Base-by-base conservation (phyloP, 2,888 invertebrate species). In the Sinodicranocentrus sp. region DNA sequence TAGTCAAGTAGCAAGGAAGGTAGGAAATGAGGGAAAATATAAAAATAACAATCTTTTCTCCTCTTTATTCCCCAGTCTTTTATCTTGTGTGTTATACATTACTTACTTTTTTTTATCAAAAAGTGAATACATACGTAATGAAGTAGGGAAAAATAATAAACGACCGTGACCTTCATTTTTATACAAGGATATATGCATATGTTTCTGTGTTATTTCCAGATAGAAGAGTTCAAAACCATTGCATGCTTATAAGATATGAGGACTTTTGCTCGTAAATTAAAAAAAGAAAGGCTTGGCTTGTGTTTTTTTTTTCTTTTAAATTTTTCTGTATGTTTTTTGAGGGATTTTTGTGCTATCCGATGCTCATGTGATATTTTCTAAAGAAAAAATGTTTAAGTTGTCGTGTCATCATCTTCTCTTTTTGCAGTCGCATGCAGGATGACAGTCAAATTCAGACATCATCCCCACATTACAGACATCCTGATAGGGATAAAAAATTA, bases 121-220 rank as follows among this genome's bases (percentile, higher is more conserved):
- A n/a, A n/a, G n/a, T n/a, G n/a, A 33, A 33, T 33, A 10, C 33
- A 33, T 48, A 48, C 39, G 39, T 13, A 39, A 39, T 39, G 13
- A 39, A 13, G 13, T 8, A 8, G 39, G 8, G 6, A 39, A 33
- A 59, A 48, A 63, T 52, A 28, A 75, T 54, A 76, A 76, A 76
- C 76, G 76, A 67, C 76, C 76, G 57, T 76, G 76, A 76, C 76
- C 76, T 76, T 76, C 76, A 76, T 76, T 76, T 76, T 76, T 63
- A 59, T 52, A 17, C n/a, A 52, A 52, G 13, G 5, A 52, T 52
- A 17, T 52, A 52, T n/a, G 13, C 39, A 39, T 21, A 19, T 71
- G 33, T 71, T 25, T 71, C 71, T 71, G n/a, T 21, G 44, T 28
- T 43, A 61, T 67, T 65, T 67, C 67, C 67, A 67, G 67, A 67